Conservation (phyloP, 2,888 invertebrate genomes). For the Drosophila percnosoma region DNA sequence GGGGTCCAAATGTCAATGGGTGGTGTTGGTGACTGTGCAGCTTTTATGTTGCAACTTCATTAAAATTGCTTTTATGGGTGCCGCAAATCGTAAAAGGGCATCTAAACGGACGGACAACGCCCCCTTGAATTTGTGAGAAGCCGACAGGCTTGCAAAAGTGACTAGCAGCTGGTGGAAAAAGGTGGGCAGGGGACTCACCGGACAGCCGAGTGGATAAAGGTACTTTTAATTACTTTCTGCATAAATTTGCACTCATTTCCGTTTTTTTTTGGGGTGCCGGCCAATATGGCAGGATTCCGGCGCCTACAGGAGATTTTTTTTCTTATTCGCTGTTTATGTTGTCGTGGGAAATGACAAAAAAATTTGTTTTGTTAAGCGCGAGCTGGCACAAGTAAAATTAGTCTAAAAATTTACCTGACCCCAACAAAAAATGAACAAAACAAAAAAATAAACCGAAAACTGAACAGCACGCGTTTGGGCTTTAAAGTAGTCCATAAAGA, state of each 20-base stretch:
- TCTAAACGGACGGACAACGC: conserved; percentile 34
- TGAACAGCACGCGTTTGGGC: background rate
- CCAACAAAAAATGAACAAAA: background rate
- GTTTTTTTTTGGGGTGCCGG: background rate
- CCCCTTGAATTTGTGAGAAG: conserved; percentile 10
- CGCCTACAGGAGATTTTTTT: conserved; percentile 25
- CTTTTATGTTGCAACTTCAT: conserved; percentile 73
- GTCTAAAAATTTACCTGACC: conserved; percentile 29
- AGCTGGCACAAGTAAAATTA: conserved; percentile 25
- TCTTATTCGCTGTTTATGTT: conserved; percentile 4
- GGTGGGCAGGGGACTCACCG: conserved; percentile 19
- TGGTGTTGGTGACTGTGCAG: conserved; percentile 45
- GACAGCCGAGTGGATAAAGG: conserved; percentile 55
- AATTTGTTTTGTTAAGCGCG: conserved; percentile 5
- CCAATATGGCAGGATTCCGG: conserved; percentile 2
- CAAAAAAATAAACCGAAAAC: background rate
- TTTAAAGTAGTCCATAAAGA: conserved; percentile 17
- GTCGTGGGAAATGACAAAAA: conserved; percentile 15
- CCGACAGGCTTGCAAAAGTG: conserved; percentile 7
- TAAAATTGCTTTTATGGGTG: conserved; percentile 65
- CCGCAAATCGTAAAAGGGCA: conserved; percentile 56
- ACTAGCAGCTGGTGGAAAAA: conserved; percentile 3
- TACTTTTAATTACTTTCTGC: conserved; percentile 76
- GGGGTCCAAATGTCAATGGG: conserved; percentile 37
- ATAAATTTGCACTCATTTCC: conserved; percentile 74